Evolutionary conservation across 2,888 invertebrate genomes (phyloP).

Genomic region (Amphipoea lucens): DNA sequence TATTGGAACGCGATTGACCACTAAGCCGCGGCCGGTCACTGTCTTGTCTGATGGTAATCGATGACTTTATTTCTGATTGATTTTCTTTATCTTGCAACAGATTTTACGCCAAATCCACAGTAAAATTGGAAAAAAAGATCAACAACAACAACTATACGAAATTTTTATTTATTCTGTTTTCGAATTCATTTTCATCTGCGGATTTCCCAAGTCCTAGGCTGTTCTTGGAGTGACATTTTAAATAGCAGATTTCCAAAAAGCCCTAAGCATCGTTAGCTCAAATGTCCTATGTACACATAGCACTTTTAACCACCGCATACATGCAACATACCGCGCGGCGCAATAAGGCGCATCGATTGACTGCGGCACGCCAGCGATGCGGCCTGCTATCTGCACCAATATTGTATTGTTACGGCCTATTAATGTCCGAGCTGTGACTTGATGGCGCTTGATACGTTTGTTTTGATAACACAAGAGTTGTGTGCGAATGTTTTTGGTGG

Average conservation of each 20-base stretch:
- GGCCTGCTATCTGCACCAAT: constrained; percentile 60
- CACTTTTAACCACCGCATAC: constrained; percentile 24
- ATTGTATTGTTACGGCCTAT: constrained; percentile 66
- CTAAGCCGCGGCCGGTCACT: too few species aligned
- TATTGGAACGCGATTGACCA: not conserved
- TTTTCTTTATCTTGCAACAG: not conserved
- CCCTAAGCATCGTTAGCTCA: not conserved
- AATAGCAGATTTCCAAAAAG: not conserved
- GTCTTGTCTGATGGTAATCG: not conserved
- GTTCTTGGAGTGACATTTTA: not conserved
- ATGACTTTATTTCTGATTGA: not conserved
- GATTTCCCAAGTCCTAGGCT: not conserved
- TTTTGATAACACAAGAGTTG: constrained; percentile 46
- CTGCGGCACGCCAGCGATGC: constrained; percentile 53
- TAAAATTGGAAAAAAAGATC: not conserved
- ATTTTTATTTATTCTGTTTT: not conserved
- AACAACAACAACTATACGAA: too few species aligned
- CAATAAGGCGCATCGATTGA: constrained; percentile 66
- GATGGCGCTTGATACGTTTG: constrained; percentile 46
- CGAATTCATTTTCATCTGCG: not conserved
- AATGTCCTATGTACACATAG: constrained; percentile 10
- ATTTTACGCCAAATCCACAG: not conserved
- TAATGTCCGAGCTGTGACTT: constrained; percentile 54
- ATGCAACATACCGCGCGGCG: constrained; percentile 38
- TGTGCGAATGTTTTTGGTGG: constrained; percentile 22